A percentile compares a stretch with the other conserved stretches of the same genome.
phyloP scores from a whole-genome alignment of 2,797 vertebrate genomes.

The Heterohyrax brucei region DNA sequence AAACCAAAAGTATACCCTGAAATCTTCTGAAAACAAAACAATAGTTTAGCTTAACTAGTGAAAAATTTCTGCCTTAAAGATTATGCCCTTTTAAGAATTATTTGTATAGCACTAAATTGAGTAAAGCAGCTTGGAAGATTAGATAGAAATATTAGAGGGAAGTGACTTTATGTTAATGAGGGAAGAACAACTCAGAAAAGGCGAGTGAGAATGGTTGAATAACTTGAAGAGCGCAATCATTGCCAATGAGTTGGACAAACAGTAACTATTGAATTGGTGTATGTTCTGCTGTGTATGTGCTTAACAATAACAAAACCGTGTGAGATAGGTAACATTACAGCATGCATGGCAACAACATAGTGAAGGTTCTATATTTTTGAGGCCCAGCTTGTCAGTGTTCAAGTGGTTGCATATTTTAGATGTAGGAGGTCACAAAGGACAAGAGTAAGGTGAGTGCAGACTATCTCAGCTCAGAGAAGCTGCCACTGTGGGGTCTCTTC shows the following conservation, averaged over 20 bases:
- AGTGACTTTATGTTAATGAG: background rate
- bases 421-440: background rate
- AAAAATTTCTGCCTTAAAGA: background rate
- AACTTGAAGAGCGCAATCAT: background rate
- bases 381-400: background rate
- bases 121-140: background rate
- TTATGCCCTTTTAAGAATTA: background rate
- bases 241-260: no score
- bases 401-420: background rate
- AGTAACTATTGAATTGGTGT: background rate
- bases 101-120: background rate
- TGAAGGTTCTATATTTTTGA: background rate
- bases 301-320: background rate
- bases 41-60: background rate
- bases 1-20: background rate
- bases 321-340: background rate
- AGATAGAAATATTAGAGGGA: background rate
- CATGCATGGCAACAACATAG: background rate
- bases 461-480: background rate
- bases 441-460: background rate
- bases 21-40: background rate
- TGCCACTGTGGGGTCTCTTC: background rate
- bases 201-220: background rate
- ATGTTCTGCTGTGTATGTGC: background rate
- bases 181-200: background rate